phyloP scores from a whole-genome alignment of 2,113 vertebrate species.

The Clarias magur region DNA sequence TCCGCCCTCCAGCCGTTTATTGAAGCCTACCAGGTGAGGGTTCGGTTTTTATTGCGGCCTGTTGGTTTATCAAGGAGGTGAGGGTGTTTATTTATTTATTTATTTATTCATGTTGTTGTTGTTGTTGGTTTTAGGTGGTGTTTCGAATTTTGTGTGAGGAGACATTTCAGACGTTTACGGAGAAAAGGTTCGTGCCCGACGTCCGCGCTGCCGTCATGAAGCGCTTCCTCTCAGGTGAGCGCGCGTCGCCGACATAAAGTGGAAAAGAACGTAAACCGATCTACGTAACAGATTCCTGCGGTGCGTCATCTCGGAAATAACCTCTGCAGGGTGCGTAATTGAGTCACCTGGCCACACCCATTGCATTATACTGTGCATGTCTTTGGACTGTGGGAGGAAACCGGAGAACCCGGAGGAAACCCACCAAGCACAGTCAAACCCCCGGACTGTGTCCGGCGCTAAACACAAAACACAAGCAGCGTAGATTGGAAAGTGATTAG shows the following conservation, averaged over 20 bases:
- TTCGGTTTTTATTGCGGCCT: too few relatives aligned
- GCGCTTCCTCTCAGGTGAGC: slow-evolving; percentile 83
- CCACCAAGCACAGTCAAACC: too few relatives aligned
- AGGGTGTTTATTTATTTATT: too few relatives aligned
- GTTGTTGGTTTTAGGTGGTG: slow-evolving; percentile 74
- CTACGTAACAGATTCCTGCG: neutral
- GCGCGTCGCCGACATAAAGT: neutral
- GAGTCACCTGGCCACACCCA: neutral
- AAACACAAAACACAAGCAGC: too few relatives aligned
- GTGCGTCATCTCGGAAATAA: neutral
- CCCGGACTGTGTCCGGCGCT: too few relatives aligned
- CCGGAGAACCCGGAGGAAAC: too few relatives aligned
- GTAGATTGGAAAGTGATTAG: too few relatives aligned
- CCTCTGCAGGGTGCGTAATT: neutral
- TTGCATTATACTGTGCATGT: neutral
- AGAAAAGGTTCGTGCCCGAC: slow-evolving; percentile 78
- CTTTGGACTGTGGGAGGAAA: too few relatives aligned
- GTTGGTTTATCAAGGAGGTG: too few relatives aligned
- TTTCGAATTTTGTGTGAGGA: slow-evolving; percentile 80
- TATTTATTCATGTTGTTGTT: neutral
- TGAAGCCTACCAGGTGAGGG: slow-evolving; percentile 84
- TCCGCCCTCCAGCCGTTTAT: slow-evolving; percentile 86
- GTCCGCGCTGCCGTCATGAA: slow-evolving; percentile 74
- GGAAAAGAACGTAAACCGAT: neutral
- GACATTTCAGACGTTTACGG: slow-evolving; percentile 69